Evolutionary conservation across 1,140 invertebrate species (phyloP), one percentile per base, ranked within the genome.

Genomic region (Drosophila azteca): DNA sequence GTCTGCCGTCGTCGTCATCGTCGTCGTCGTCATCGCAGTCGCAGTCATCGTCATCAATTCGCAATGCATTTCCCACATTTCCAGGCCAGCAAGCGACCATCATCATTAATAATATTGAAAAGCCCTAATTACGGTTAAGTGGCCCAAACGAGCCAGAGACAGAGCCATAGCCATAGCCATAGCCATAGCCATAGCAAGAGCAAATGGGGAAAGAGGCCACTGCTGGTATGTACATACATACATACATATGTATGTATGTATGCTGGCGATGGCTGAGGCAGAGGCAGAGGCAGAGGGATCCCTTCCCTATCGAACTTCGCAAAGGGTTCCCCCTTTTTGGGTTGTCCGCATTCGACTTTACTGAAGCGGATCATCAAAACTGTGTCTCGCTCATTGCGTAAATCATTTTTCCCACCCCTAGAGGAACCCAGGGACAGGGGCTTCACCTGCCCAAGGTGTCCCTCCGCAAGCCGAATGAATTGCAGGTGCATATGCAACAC

Each of bases 91-190:
- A 26, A 64, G 66, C 78, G 79, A 83, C 79, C 84, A 88, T 89
- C 83, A 88, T 88, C 83, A 88, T 88, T 88, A 88, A 88, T 88
- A 88, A 88, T 88, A 88, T 88, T 88, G 83, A 88, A 87, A 88
- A 88, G 83, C 83, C 83, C 83, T 88, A 88, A 88, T 88, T 88
- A 89, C 84, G 80, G 64, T 79, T 88, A 88, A 88, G 83, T 88
- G 83, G 84, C 83, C 84, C 74, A 85, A 87, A 87, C 75, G 83
- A 88, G 60, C 44, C 59, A 54, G 29, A 60, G 31, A 43, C 45
- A 46, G 9, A 39, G 9, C 15, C 6, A 43, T 2, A 59, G 6
- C 13, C n/a, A n/a, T 1, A 62, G 5, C n/a, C n/a, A n/a, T n/a
- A n/a, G n/a, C n/a, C n/a, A n/a, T n/a, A 22, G 20, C 17, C 17